Conservation (phyloP, 2,113 vertebrate genomes). For the Cheirogaleus medius region DNA sequence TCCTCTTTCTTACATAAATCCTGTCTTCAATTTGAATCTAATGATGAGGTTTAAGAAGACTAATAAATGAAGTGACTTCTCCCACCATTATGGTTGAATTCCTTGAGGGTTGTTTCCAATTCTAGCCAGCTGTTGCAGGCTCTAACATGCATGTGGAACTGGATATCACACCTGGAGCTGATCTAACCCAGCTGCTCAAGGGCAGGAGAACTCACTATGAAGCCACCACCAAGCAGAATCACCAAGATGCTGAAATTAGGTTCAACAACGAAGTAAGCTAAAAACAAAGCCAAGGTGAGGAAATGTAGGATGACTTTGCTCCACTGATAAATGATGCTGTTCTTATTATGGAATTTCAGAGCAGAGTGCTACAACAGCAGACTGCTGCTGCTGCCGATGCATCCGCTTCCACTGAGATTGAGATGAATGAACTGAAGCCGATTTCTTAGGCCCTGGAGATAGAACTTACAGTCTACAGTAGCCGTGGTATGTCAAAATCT, state of each 20-base stretch:
- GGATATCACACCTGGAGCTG: neutral
- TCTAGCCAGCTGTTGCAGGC: neutral
- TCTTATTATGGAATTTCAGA: constrained; percentile 64
- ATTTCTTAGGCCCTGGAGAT: constrained; percentile 79
- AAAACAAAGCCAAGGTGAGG: neutral
- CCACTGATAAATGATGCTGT: neutral
- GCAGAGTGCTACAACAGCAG: constrained; percentile 50
- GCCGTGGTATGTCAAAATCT: constrained; percentile 66
- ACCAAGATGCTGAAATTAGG: constrained; percentile 83
- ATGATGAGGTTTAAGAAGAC: neutral
- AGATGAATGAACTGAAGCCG: constrained; percentile 75
- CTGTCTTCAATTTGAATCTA: neutral
- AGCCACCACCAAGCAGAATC: constrained; percentile 81
- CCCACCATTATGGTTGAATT: neutral
- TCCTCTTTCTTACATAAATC: neutral
- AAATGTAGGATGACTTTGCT: neutral
- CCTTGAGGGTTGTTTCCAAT: neutral
- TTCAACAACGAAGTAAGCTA: constrained; percentile 81
- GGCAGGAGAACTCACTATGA: constrained; percentile 82
- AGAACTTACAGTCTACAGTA: constrained; percentile 43
- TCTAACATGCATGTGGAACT: constrained; percentile 6
- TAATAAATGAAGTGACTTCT: neutral
- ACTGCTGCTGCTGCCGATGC: constrained; percentile 27
- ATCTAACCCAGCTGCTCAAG: constrained; percentile 36
- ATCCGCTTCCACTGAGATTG: constrained; percentile 50